Conservation (phyloP, 2,888 invertebrate genomes). For the Caenorhabditis becei region DNA sequence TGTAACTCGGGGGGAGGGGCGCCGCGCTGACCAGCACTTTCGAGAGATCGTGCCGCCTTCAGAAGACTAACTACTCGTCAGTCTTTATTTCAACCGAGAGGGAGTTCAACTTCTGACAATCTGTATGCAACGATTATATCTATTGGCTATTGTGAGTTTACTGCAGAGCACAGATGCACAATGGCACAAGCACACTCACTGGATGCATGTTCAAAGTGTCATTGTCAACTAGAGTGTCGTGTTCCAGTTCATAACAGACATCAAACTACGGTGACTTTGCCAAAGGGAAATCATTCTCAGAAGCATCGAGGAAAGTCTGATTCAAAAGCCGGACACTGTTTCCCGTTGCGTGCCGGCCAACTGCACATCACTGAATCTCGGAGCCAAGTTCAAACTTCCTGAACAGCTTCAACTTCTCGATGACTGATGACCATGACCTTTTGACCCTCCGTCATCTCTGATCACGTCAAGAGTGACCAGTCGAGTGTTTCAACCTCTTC, state of each 20-base stretch:
- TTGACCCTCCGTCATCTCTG: constrained; percentile 24
- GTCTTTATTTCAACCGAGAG: constrained; percentile 8
- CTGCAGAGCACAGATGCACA: background rate
- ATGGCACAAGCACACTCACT: constrained; percentile 4
- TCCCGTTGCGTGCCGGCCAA: too few relatives aligned
- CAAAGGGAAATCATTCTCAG: too few relatives aligned
- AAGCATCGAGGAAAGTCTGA: too few relatives aligned
- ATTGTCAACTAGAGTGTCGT: too few relatives aligned
- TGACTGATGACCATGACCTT: background rate
- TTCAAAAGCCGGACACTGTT: too few relatives aligned
- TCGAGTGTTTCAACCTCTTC: constrained; percentile 49
- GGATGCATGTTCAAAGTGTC: background rate
- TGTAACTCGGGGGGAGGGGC: constrained; percentile 27
- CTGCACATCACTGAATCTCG: too few relatives aligned
- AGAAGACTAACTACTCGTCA: constrained; percentile 7
- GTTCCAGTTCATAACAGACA: too few relatives aligned
- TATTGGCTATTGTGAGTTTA: constrained; percentile 36
- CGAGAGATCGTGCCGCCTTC: constrained; percentile 26
- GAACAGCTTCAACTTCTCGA: too few relatives aligned
- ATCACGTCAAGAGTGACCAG: constrained; percentile 52
- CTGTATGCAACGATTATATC: constrained; percentile 41
- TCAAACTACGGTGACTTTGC: too few relatives aligned
- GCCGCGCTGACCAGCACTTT: constrained; percentile 42
- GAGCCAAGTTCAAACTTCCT: too few relatives aligned
- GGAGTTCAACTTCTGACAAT: background rate